Base-by-base conservation (phyloP, 2,113 vertebrate genomes). In the Semnornis frantzii region DNA sequence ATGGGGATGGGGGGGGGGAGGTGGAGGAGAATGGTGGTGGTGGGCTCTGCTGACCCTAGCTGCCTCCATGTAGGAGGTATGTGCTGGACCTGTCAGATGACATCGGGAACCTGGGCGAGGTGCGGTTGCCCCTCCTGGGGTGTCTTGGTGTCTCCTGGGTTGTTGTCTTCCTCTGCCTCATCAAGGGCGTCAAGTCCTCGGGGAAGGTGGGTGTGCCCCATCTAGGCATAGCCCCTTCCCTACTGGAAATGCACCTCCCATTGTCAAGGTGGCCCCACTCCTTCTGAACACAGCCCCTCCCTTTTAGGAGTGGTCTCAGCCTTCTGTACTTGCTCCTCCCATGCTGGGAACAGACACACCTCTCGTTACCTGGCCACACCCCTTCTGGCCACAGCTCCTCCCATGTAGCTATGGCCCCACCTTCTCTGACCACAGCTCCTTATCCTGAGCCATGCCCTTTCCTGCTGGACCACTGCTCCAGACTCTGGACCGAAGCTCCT, bases 151-250 rank as follows among this genome's bases (percentile, higher is more conserved):
- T 99, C 76, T 99, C 99, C 92, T 99, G 99, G 99, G 72, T 98
- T 14, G 99, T 99, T 0, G 99, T 99, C 91, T 99, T 99, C 97
- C 99, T 99, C 95, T 99, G 99, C 97, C 99, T 99, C 96, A 99
- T 99, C 97, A 98, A 98, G 85, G 99, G 99, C 0, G 99, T 99
- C 93, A 99, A 99, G 97, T 99, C 99, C 73, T 99, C 99, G 15
- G 99, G 99, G 93, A 99, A 99, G 98, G 99, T 98, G 54, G 5
- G 50, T 6, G 1, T 4, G 21, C 18, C 11, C 3, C 6, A 21
- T 79, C 27, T n/a, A 17, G 33, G 28, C 17, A 37, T 9, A 59
- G 33, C 31, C 8, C 34, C 16, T 1, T 20, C 68, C 7, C 23
- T 48, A 0, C 4, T 14, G 25, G 31, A 14, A 46, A 30, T 27